phyloP scores from a whole-genome alignment of 1,140 invertebrate species.

The Plectrocnemia conspersa region DNA sequence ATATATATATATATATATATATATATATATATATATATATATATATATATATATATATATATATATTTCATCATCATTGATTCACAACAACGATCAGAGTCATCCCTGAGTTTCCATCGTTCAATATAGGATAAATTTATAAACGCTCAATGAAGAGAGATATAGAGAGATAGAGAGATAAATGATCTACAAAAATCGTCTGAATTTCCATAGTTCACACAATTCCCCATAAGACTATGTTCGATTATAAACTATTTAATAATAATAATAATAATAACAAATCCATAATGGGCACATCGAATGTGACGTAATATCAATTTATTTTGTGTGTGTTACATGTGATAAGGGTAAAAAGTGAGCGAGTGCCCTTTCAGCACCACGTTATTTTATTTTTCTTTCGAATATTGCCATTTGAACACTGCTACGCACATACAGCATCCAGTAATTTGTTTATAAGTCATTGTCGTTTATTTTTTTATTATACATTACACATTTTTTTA shows the following conservation, averaged over 20 bases:
- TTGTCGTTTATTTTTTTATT: conserved; percentile 8
- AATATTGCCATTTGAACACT: no score
- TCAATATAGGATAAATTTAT: no score
- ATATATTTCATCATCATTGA: no score
- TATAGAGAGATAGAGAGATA: conserved; percentile 3
- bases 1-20: no score
- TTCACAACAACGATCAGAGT: no score
- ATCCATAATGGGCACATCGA: conserved; percentile 11
- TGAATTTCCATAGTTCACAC: conserved; percentile 8
- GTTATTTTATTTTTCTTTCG: conserved; percentile 11
- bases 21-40: no score
- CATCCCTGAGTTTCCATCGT: conserved; percentile 19
- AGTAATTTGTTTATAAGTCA: conserved; percentile 10
- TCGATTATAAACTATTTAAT: conserved; percentile 18
- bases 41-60: no score
- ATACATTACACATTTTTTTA: background rate
- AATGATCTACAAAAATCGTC: conserved; percentile 10
- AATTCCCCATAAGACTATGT: conserved; percentile 11
- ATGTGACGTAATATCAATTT: conserved; percentile 14
- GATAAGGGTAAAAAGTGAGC: conserved; percentile 12
- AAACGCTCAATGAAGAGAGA: no score
- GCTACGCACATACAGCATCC: conserved; percentile 6
- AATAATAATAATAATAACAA: conserved; percentile 20
- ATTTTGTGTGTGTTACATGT: conserved; percentile 12
- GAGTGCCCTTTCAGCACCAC: conserved; percentile 1